Evolutionary conservation across 2,888 invertebrate genomes (phyloP).

Genomic region (Cataglyphis altisquamis): DNA sequence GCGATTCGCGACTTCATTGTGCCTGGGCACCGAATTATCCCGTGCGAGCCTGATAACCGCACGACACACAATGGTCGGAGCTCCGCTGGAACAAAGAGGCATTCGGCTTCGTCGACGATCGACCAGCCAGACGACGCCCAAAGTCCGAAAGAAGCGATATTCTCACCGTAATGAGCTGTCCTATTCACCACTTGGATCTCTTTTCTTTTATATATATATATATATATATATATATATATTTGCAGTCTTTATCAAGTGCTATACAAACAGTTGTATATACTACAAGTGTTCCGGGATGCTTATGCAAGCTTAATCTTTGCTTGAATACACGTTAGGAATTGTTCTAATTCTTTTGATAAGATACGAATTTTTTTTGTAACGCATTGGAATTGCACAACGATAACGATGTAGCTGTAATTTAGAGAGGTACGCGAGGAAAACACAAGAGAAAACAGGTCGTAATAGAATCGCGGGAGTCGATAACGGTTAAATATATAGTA

Average conservation of each 20-base stretch:
- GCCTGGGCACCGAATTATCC: conserved; percentile 53
- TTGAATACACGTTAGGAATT: neutral
- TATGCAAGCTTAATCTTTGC: neutral
- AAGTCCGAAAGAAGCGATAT: conserved; percentile 40
- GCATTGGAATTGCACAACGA: neutral
- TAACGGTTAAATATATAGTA: conserved; percentile 7
- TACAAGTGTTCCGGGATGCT: neutral
- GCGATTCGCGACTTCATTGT: conserved; percentile 49
- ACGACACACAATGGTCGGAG: conserved; percentile 51
- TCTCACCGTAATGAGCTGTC: conserved; percentile 39
- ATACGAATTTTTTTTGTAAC: neutral
- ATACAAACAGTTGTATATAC: neutral
- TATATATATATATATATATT: neutral
- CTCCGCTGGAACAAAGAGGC: conserved; percentile 49
- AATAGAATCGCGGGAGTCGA: neutral
- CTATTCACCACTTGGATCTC: conserved; percentile 28
- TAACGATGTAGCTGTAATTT: neutral
- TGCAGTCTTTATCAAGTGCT: neutral
- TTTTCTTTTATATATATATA: conserved; percentile 9
- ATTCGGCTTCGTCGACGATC: conserved; percentile 45
- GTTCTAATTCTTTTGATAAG: neutral
- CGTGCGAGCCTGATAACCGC: conserved; percentile 47
- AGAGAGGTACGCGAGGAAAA: neutral
- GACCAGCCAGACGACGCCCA: conserved; percentile 45
- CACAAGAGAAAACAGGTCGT: neutral